Evolutionary conservation across 1,140 invertebrate species (phyloP).

Genomic region (Euwallacea fornicatus): DNA sequence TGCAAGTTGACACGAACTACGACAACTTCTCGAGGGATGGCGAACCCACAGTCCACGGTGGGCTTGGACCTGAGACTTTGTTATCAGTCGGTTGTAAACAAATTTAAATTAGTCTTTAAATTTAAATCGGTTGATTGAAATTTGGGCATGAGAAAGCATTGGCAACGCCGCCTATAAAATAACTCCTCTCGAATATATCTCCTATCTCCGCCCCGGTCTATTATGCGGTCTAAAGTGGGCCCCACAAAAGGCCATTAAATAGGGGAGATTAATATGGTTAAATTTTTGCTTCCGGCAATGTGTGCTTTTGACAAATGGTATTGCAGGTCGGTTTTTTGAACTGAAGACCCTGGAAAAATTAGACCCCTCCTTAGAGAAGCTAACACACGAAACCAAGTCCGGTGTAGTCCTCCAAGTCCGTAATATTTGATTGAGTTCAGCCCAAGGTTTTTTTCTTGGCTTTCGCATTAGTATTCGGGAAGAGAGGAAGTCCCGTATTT

Average conservation of each 20-base stretch:
- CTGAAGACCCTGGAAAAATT: too few relatives aligned
- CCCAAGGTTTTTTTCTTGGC: too few relatives aligned
- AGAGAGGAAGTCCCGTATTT: background rate
- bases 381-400: too few relatives aligned
- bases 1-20: background rate
- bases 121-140: too few relatives aligned
- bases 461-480: background rate
- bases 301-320: constrained; percentile 27
- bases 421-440: too few relatives aligned
- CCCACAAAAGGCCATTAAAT: constrained; percentile 19
- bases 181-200: constrained; percentile 2
- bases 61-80: too few relatives aligned
- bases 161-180: background rate
- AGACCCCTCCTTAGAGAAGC: too few relatives aligned
- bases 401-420: too few relatives aligned
- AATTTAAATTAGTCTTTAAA: too few relatives aligned
- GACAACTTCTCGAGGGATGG: background rate
- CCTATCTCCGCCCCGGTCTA: constrained; percentile 18
- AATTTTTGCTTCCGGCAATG: constrained; percentile 33
- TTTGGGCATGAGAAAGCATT: background rate
- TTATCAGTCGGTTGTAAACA: too few relatives aligned
- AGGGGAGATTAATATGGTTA: constrained; percentile 30
- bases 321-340: background rate
- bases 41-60: too few relatives aligned
- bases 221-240: constrained; percentile 21